Evolutionary conservation across 2,113 vertebrate genomes (phyloP).

Genomic region (Gopherus flavomarginatus): DNA sequence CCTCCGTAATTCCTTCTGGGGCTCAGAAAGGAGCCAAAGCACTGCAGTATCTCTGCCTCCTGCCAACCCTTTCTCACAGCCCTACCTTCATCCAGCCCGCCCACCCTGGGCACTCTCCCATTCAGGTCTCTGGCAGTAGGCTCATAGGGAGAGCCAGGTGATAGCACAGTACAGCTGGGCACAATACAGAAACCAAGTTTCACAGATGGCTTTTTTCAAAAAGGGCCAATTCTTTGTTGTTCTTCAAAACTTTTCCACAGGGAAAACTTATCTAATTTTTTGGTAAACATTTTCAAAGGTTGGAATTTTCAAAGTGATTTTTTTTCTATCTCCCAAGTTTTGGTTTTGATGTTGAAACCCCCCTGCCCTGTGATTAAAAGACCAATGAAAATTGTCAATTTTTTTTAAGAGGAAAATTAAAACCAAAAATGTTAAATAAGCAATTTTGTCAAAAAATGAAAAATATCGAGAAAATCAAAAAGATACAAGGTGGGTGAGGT

Average conservation of each 20-base stretch:
- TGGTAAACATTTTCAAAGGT: neutral
- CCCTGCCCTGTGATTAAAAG: constrained; percentile 8
- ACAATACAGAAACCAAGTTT: neutral
- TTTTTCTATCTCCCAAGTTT: neutral
- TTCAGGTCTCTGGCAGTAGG: neutral
- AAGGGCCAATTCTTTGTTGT: neutral
- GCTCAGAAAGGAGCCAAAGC: neutral
- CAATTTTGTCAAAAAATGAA: neutral
- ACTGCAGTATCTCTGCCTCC: neutral
- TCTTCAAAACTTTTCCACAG: neutral
- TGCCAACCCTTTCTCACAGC: neutral
- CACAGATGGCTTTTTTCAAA: neutral
- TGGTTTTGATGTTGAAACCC: constrained; percentile 15
- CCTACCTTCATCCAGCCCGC: neutral
- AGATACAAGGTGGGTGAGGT: neutral
- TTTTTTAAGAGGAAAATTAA: neutral
- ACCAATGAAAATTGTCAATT: neutral
- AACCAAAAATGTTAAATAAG: neutral
- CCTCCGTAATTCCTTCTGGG: neutral
- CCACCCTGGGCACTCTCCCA: neutral
- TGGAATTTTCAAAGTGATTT: neutral
- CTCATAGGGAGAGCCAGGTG: neutral
- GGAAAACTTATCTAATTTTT: neutral
- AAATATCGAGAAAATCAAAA: neutral
- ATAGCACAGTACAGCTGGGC: neutral